phyloP scores from a whole-genome alignment of 53 echinoderm and acorn worm genomes.

The Mesocentrotus franciscanus region DNA sequence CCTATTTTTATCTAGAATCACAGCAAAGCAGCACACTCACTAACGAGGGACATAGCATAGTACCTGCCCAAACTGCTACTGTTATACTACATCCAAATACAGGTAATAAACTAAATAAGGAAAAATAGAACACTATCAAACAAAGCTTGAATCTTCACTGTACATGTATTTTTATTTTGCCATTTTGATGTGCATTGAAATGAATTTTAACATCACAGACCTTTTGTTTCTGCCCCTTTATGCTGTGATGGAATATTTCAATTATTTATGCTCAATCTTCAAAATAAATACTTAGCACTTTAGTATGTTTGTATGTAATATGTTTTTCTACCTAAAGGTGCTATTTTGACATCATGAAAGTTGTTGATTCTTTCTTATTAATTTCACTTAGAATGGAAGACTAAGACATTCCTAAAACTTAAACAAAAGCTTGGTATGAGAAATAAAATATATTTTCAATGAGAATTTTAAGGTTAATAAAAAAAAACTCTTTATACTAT shows the following conservation, averaged over 20 bases:
- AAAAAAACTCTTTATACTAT: no score
- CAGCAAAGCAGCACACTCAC: neutral
- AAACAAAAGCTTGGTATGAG: no score
- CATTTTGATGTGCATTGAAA: neutral
- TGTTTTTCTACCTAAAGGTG: no score
- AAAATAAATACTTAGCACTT: neutral
- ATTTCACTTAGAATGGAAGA: no score
- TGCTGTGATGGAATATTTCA: no score
- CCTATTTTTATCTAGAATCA: neutral
- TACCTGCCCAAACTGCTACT: conserved; percentile 51
- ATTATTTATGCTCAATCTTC: no score
- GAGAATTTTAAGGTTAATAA: no score
- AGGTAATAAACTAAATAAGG: neutral
- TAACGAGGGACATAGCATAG: conserved; percentile 20
- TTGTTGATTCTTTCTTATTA: no score
- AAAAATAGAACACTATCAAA: neutral
- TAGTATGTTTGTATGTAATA: neutral
- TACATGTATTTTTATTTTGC: neutral
- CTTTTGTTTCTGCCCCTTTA: neutral
- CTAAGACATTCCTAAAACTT: no score
- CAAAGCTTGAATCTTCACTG: neutral
- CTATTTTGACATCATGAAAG: no score
- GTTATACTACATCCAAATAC: neutral
- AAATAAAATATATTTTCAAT: no score
- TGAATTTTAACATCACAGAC: neutral